Base-by-base conservation (phyloP, 1,140 invertebrate species). In the Heliconius hewitsoni region DNA sequence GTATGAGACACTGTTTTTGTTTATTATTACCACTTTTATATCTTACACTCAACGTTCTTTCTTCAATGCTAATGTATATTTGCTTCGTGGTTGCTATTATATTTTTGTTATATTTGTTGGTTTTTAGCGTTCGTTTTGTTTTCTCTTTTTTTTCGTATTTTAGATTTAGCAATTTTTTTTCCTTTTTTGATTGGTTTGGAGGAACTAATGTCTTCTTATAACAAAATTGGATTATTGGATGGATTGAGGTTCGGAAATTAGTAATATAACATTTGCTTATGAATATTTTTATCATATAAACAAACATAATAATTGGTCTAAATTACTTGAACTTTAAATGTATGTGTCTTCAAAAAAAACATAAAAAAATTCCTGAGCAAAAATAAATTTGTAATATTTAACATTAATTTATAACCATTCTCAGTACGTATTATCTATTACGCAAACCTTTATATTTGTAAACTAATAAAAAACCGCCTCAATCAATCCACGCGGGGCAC, bases 1-100 rank as follows among this genome's bases (percentile, higher is more conserved):
- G 92, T 93, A 92, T 89, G 89, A 87, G 83, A 88, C 84, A 87
- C 83, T 84, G 76, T 78, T 75, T 77, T 57, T 81, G 83, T 86
- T 80, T 83, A 83, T 84, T 74, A 84, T 81, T 87, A 82, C 81
- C 82, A 81, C 79, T 77, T 78, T 78, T 42, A 57, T 66, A 9
- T 73, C 30, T 81, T 52, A 52, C 52, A 71, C 52, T 77, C 57
- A 34, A 77, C 74, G 52, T 78, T 55, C 71, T 76, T 76, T 55
- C 71, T 76, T 76, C 74, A 46, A 46, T 66, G 72, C 74, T 80
- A 66, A 46, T 73, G 30, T 71, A 55, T 73, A 77, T 73, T 81
- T 77, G 76, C 79, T 81, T 76, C 73, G 75, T 81, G 73, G 37
- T 81, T 46, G 79, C 79, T 81, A 74, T 71, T 73, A 76, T 79